Conservation (phyloP, 37 sponge, comb jelly and placozoan species). For the Axinella damicornis region DNA sequence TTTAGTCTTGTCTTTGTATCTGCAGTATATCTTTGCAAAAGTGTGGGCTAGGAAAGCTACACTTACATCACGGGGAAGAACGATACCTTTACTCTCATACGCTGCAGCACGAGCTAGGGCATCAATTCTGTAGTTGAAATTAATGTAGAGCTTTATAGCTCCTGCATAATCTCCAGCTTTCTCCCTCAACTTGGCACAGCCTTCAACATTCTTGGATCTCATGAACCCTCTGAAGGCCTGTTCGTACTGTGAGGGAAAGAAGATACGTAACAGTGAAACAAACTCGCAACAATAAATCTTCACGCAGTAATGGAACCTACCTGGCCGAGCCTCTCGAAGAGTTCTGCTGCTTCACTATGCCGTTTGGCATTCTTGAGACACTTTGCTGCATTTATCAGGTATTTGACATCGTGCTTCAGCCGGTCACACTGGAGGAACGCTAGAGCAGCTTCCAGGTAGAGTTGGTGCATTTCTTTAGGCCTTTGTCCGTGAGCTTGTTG, state of each 20-base stretch:
- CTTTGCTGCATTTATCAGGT: conserved; percentile 53
- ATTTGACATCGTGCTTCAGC: conserved; percentile 9
- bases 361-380: conserved; percentile 60
- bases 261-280: not conserved
- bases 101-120: conserved; percentile 28
- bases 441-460: conserved; percentile 50
- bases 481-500: conserved; percentile 7
- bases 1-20: not conserved
- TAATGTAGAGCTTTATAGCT: conserved; percentile 1
- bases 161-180: conserved; percentile 25
- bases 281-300: too few relatives aligned
- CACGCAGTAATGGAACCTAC: not conserved
- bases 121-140: not conserved
- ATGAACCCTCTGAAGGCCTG: conserved; percentile 46
- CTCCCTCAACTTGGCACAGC: conserved; percentile 12
- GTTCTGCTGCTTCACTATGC: conserved; percentile 27
- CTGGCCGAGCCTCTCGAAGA: conserved; percentile 19
- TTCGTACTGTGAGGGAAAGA: conserved; percentile 35
- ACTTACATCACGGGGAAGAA: not conserved
- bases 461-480: not conserved
- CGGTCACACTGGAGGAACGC: conserved; percentile 54
- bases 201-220: conserved; percentile 22
- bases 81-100: conserved; percentile 1
- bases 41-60: conserved; percentile 1
- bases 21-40: not conserved